phyloP scores from a whole-genome alignment of 2,113 vertebrate genomes.

The Lanius ludovicianus region DNA sequence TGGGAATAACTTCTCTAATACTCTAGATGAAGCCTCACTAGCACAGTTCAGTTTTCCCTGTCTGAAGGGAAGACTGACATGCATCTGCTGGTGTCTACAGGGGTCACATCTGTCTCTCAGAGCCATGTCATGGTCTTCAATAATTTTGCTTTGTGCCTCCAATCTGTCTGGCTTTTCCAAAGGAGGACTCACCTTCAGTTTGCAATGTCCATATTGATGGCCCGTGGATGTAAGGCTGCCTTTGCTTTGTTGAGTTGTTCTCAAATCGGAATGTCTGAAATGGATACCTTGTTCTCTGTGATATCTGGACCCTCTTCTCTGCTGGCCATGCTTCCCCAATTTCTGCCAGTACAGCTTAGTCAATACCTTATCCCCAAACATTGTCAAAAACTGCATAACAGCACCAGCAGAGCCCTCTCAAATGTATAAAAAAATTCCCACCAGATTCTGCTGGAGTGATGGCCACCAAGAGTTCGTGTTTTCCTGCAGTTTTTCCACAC shows the following conservation, averaged over 20 bases:
- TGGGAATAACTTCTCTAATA: neutral
- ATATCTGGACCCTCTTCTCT: neutral
- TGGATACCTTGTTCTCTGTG: neutral
- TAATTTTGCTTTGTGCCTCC: neutral
- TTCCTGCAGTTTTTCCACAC: neutral
- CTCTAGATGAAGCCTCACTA: neutral
- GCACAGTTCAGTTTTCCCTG: neutral
- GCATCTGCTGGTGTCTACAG: neutral
- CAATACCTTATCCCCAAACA: neutral
- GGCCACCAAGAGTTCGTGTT: neutral
- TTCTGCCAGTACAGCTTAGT: neutral
- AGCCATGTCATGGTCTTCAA: neutral
- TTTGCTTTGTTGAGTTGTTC: neutral
- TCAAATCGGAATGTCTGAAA: neutral
- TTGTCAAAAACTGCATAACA: rapidly evolving
- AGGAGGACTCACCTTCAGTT: neutral
- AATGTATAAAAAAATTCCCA: neutral
- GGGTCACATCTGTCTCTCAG: neutral
- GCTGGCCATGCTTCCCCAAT: neutral
- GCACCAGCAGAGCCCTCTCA: neutral
- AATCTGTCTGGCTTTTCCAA: neutral
- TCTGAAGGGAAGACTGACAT: neutral
- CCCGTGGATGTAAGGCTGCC: neutral
- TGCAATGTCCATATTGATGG: neutral
- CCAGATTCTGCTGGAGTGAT: neutral